These are phyloP conservation scores for Chauna torquata DNA, from an alignment of 2,113 vertebrate genomes.

Conservation along the genomic window DNA sequence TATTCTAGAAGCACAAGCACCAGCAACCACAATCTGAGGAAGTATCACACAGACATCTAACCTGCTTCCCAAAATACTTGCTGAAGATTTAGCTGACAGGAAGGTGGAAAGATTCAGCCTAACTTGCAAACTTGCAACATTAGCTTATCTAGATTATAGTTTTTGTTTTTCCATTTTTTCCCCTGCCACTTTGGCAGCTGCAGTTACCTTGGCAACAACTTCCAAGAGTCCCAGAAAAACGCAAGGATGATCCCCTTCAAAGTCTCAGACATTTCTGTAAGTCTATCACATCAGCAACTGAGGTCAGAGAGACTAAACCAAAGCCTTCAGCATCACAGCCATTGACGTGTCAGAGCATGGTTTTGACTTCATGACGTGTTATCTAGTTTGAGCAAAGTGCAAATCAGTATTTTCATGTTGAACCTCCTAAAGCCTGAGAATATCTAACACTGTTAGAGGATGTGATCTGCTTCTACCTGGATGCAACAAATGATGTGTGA, in stretches of 20 bases:
- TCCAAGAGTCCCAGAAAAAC: not conserved
- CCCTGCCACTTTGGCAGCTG: not conserved
- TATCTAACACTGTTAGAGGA: not conserved
- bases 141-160: not conserved
- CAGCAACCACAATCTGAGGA: not conserved
- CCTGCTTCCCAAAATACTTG: not conserved
- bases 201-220: not conserved
- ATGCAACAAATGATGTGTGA: not conserved
- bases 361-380: not conserved
- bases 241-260: not conserved
- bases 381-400: not conserved
- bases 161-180: not conserved
- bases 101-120: not conserved
- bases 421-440: not conserved
- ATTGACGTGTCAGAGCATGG: not conserved
- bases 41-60: not conserved
- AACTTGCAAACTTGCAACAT: not conserved
- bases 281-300: not conserved
- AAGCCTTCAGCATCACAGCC: not conserved
- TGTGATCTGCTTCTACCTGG: not conserved
- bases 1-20: not conserved
- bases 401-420: not conserved
- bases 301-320: not conserved
- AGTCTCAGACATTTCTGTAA: not conserved
- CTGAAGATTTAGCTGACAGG: not conserved